Conservation (phyloP, 2,797 vertebrate species). For the Rhincodon typus region DNA sequence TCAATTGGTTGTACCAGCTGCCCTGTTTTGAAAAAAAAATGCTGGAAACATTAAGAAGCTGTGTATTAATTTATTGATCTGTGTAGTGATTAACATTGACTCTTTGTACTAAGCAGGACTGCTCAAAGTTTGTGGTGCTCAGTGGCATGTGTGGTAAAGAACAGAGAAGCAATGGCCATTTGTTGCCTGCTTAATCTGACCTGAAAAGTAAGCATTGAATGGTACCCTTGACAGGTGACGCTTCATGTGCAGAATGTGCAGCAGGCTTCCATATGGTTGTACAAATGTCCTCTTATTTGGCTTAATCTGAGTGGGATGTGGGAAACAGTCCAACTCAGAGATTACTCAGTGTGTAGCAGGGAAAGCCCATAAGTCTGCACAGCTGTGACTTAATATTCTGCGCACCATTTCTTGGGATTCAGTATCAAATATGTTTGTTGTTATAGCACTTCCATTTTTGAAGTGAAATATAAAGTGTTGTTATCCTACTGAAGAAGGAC, state of each 20-base stretch:
- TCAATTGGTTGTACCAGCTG: neutral
- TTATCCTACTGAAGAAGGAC: slow-evolving; percentile 39
- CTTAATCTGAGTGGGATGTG: slow-evolving; percentile 40
- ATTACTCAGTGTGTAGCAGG: slow-evolving; percentile 27
- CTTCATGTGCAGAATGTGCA: slow-evolving; percentile 29
- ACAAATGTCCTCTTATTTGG: slow-evolving; percentile 42
- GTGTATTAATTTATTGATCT: slow-evolving; percentile 17
- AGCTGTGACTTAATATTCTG: slow-evolving; percentile 42
- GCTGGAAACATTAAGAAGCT: neutral
- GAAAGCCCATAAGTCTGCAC: slow-evolving; percentile 39
- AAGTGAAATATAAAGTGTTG: slow-evolving; percentile 45
- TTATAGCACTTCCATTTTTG: slow-evolving; percentile 42
- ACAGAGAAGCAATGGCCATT: slow-evolving; percentile 33
- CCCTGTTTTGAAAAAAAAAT: neutral
- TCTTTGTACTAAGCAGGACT: neutral
- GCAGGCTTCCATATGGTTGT: slow-evolving; percentile 28
- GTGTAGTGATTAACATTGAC: neutral
- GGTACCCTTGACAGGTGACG: slow-evolving; percentile 32
- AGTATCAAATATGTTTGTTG: slow-evolving; percentile 39
- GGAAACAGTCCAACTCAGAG: slow-evolving; percentile 27
- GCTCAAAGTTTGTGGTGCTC: neutral
- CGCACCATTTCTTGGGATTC: slow-evolving; percentile 38
- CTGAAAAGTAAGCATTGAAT: slow-evolving; percentile 39
- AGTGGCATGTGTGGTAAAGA: neutral
- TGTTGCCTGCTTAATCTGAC: slow-evolving; percentile 33